Evolutionary conservation across 2,888 invertebrate genomes (phyloP), one percentile per base, ranked within the genome.

Genomic region (Terebella lapidaria): DNA sequence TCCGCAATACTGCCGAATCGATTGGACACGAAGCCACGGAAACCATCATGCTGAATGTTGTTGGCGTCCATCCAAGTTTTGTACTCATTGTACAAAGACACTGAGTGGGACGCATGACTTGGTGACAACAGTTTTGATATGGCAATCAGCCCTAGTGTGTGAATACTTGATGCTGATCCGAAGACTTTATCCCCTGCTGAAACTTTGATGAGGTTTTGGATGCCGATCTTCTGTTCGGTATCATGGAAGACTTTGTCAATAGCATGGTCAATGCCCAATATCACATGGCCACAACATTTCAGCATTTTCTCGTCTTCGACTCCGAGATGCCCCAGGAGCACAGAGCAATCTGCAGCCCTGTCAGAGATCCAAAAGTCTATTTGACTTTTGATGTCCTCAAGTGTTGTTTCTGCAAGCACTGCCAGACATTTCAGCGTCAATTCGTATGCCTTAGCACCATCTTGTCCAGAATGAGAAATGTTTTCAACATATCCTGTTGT

Each of bases 401-500:
- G 10, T 10, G 35, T 35, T 10, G 10, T 35, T 15, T 35, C 18
- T 15, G 35, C 35, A 10, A 53, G 28, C 5, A 53, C 20, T 10
- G 54, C 54, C 27, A 53, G 20, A 27, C 54, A 53, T 5, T 18
- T 15, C 5, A 53, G 20, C 20, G 20, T 53, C 25, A 53, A 53
- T 53, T 53, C 54, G 20, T 53, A 53, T 10, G 54, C 28, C 27
- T 26, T 53, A 27, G 54, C 54, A 25, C 26, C 54, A 27, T 53
- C 54, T 53, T 53, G 25, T 4, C 54, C 54, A 22, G 10, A 15
- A 26, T 53, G 54, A 24, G 25, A 25, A 4, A 53, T 20, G 20
- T 53, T 53, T 53, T 53, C 54, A 15, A 27, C 28, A 27, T 53
- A 53, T 15, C 54, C 54, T 5, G 54, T 53, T 10, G 54, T 53